Base-by-base conservation (phyloP, 2,888 invertebrate species). In the Altica lythri region DNA sequence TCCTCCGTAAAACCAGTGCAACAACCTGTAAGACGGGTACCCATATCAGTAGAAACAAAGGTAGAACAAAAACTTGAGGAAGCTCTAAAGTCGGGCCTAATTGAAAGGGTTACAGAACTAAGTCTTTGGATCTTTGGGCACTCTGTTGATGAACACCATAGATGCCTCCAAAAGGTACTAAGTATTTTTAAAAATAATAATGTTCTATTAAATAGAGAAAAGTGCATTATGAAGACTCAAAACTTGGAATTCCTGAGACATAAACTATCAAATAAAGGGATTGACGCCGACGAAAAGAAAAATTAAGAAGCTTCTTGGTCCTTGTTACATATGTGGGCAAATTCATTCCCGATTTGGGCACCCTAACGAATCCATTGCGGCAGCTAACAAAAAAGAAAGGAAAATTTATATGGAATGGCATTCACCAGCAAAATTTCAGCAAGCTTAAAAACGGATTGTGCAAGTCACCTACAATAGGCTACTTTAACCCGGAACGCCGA, bases 251-350 rank as follows among this genome's bases (percentile, higher is more conserved):
- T 59, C 18, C 34, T 61, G 12, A 52, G 47, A 13, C 60, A 57
- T 29, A 54, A 29, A 17, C 13, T 82, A 80, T 63, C 74, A 68
- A 59, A 22, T 34, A 34, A 48, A 34, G 59, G 18, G 53, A 62
- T 17, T 63, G 66, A 55, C 10, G 45, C 68, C 6, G 47, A 60
- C 19, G 38, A 60, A 67, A 2, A 8, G 8, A 25, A 25, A 61
- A 62, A 55, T 8, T 53, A 13, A 17, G 57, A 16, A 64, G 65
- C 32, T 65, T 64, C 52, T 40, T 65, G 18, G 65, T 63, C 5
- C 43, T 66, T 6, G 57, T 66, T 10, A 60, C 47, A 13, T 63
- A 63, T 42, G 1, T 63, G 14, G 57, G 52, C 8, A 65, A 63
- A 51, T 62, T 55, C 38, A 55, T 66, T 17, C 61, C 62, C 25